Evolutionary conservation across 1,140 invertebrate species (phyloP).

Genomic region (Papilio xuthus): DNA sequence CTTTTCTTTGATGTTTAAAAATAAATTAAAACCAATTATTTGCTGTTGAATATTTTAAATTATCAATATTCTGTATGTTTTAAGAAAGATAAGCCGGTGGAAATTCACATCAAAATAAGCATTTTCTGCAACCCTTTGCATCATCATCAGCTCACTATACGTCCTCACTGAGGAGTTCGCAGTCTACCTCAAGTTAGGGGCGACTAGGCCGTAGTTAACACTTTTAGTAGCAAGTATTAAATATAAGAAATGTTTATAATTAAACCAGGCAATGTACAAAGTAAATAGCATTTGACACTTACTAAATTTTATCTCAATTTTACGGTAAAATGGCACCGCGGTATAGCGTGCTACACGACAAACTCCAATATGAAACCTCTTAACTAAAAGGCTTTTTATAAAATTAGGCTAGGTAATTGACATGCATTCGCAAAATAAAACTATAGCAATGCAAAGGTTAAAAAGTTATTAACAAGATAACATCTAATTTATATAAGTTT

Average conservation of each 20-base stretch:
- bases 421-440: background rate
- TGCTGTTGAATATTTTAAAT: background rate
- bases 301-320: slow-evolving; percentile 20
- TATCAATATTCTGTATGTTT: too few relatives aligned
- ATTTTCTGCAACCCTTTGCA: too few relatives aligned
- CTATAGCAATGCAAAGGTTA: background rate
- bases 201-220: too few relatives aligned
- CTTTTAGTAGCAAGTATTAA: background rate
- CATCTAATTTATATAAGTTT: too few relatives aligned
- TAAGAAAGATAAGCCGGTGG: too few relatives aligned
- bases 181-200: too few relatives aligned
- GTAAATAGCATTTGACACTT: slow-evolving; percentile 5
- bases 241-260: background rate
- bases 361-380: background rate
- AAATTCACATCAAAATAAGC: too few relatives aligned
- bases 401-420: background rate
- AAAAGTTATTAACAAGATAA: background rate
- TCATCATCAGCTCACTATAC: too few relatives aligned
- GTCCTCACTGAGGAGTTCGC: too few relatives aligned
- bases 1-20: background rate
- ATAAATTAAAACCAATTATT: background rate
- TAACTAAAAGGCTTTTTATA: background rate
- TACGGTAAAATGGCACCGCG: background rate
- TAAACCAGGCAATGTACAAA: background rate
- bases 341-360: slow-evolving; percentile 10